Conservation (phyloP, 92 coral and sea anemone genomes). For the Phymanthus crucifer region DNA sequence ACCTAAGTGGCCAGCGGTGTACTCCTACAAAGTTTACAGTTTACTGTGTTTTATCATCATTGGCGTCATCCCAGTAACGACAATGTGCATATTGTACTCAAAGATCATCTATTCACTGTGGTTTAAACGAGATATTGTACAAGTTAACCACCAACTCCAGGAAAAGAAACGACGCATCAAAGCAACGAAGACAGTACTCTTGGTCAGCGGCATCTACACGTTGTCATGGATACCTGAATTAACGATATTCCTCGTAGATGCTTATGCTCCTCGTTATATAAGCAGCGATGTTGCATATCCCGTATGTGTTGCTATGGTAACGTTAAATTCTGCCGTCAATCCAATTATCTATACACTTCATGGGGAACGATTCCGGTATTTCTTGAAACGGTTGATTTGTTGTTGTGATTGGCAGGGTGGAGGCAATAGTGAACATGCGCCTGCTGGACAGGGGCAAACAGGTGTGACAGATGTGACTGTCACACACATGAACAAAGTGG, state of each 20-base stretch:
- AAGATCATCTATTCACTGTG: constrained; percentile 38
- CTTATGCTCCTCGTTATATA: constrained; percentile 38
- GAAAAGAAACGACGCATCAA: constrained; percentile 40
- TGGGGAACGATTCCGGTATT: constrained; percentile 47
- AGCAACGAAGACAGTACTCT: constrained; percentile 53
- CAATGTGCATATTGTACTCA: constrained; percentile 34
- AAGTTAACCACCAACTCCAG: constrained; percentile 32
- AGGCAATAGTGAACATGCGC: too few species aligned
- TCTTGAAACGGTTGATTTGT: not conserved
- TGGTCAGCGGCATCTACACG: constrained; percentile 59
- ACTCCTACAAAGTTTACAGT: constrained; percentile 45
- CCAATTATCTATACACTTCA: constrained; percentile 62
- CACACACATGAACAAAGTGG: too few species aligned
- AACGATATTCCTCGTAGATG: constrained; percentile 35
- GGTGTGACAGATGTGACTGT: too few species aligned
- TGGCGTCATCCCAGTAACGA: constrained; percentile 35
- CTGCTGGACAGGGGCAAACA: too few species aligned
- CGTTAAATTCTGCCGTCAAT: constrained; percentile 65
- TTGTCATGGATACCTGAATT: constrained; percentile 59
- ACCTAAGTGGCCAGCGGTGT: constrained; percentile 31
- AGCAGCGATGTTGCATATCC: constrained; percentile 52
- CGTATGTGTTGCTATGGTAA: constrained; percentile 62
- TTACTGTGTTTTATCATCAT: constrained; percentile 28
- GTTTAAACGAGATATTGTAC: constrained; percentile 38
- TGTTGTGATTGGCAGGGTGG: too few species aligned